Evolutionary conservation across 2,888 invertebrate species (phyloP), one percentile per base, ranked within the genome.

Genomic region (Schizotus pectinicornis): DNA sequence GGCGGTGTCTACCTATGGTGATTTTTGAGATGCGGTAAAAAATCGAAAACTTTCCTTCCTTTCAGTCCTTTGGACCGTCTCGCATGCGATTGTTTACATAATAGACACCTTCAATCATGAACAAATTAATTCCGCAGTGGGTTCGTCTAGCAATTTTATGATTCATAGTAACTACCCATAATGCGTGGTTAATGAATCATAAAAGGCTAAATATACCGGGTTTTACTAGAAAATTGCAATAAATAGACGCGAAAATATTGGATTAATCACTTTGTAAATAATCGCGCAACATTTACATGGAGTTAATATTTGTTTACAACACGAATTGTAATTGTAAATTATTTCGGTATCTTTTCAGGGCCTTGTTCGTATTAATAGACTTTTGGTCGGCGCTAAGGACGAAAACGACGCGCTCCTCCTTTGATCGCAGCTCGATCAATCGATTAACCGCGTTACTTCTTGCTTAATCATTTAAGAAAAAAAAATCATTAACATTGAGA

Each of bases 241-340:
- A 39, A 54, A 34, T 54, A 32, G 22, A 8, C 39, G 42, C 8
- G 41, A 42, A 56, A 56, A 48, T 41, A 31, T 34, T 52, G 43
- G 38, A 53, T 43, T 45, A 45, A 53, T 53, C 42, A 43, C 52
- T 43, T 42, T 53, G 53, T 45, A 53, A 53, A 55, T 52, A 52
- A 48, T 54, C 33, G 3, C 43, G 11, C 45, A 12, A 33, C 12
- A 22, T 34, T 46, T 46, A 13, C 33, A 33, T 8, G 42, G 8
- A 14, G n/a, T 22, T 22, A 22, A 22, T 22, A 22, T 22, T 22
- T 22, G 22, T 22, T 22, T 22, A 22, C 22, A 22, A 22, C 22
- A 3, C 22, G 5, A 22, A 22, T 22, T 22, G 42, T 42, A n/a
- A 41, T 12, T 41, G 42, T 42, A 42, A 42, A 42, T 42, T 13